These are phyloP conservation scores for Aratinga solstitialis DNA, from an alignment of 2,797 vertebrate genomes.

Conservation along the genomic window DNA sequence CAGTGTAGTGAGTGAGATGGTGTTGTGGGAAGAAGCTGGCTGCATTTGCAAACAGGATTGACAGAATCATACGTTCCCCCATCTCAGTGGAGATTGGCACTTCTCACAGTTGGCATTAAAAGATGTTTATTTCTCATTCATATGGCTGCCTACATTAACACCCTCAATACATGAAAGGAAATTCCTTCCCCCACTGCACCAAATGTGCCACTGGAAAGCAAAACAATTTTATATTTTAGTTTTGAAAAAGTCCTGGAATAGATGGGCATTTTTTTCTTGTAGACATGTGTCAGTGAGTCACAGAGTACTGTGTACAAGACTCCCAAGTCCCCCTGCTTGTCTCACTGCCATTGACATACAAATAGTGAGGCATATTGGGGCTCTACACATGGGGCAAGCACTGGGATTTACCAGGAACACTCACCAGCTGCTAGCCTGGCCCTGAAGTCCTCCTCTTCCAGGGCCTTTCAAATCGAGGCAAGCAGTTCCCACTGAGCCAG, in stretches of 20 bases:
- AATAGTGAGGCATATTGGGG: background rate
- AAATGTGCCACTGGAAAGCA: background rate
- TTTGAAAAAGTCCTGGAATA: background rate
- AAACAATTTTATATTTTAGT: background rate
- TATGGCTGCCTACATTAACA: background rate
- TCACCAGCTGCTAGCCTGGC: background rate
- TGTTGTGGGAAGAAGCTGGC: background rate
- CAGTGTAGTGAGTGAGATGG: background rate
- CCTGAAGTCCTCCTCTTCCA: background rate
- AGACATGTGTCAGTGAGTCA: accelerated
- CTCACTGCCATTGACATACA: background rate
- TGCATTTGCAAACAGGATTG: background rate
- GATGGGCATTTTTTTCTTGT: accelerated
- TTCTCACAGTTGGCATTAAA: background rate
- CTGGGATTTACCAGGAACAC: background rate
- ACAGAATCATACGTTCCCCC: accelerated
- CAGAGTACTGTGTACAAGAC: accelerated
- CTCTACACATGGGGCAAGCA: background rate
- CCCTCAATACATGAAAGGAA: background rate
- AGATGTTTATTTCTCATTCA: background rate
- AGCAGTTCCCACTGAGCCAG: background rate
- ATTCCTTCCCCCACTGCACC: background rate
- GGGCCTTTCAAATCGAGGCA: background rate
- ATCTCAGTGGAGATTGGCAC: background rate
- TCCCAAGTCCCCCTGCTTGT: background rate